Base-by-base conservation (phyloP, 2,113 vertebrate species). In the Salvelinus fontinalis region DNA sequence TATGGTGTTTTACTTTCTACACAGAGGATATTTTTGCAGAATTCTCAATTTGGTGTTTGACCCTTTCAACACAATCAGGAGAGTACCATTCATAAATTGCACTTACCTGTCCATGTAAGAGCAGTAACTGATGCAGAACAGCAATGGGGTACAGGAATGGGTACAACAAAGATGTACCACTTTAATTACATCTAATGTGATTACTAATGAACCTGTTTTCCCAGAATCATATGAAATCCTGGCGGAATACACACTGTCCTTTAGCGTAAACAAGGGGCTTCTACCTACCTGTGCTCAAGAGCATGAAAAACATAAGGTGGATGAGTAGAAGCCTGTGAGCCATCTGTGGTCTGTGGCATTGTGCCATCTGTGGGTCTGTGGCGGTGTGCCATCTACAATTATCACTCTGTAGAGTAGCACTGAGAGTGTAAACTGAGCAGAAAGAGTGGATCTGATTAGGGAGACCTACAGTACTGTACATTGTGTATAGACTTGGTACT, bases 281-380 rank as follows among this genome's bases (percentile, higher is more conserved):
- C 11, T 22, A 26, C 65, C 24, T 73, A 87, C 81, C 86, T 81
- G 81, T 79, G 83, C 71, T 82, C 26, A 77, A 20, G 65, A 76
- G 79, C 80, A 76, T 64, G 54, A 78, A 67, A 83, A 85, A 48
- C 81, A 78, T 67, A 79, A 51, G 81, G 75, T 71, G 80, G 74
- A 67, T 65, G 75, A 66, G 74, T 51, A 75, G 75, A 57, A 75
- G 77, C 80, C 81, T 70, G 69, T 73, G 62, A 2, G 20, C 87
- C 83, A 88, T 87, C 87, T 62, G 59, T 6, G 59, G 59, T 62
- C n/a, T 62, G 16, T 80, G 78, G 78, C 75, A 65, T 26, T 57
- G 54, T 70, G 73, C 78, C 73, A 80, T 74, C 9, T 44, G 39
- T 44, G 39, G 39, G 39, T 3, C 39, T 44, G 39, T 44, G 39